These are phyloP conservation scores for Dryobates pubescens DNA, from an alignment of 2,797 vertebrate genomes.

Conservation along the genomic window DNA sequence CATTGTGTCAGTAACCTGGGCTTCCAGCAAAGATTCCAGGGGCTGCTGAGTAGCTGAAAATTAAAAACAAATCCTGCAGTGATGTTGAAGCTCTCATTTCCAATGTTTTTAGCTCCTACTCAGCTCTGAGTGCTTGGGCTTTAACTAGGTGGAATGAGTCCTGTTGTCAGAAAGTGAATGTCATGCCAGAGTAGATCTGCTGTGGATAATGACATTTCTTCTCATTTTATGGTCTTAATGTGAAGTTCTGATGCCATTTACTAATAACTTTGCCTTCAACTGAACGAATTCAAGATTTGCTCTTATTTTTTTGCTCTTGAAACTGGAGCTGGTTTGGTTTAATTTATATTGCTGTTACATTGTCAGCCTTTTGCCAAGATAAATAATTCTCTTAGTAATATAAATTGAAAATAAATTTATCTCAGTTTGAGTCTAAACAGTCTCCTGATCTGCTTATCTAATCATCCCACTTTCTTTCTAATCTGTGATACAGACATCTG, in stretches of 20 bases:
- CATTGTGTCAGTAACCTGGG: not conserved
- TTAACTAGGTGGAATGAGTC: not conserved
- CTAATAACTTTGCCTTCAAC: not conserved
- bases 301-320: not conserved
- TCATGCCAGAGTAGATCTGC: not conserved
- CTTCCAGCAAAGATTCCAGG: not conserved
- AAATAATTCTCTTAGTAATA: not conserved
- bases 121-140: not conserved
- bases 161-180: not conserved
- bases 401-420: not conserved
- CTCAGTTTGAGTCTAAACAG: not conserved
- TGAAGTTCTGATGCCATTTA: not conserved
- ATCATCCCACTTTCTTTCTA: not conserved
- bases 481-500: not conserved
- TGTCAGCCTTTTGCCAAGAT: not conserved
- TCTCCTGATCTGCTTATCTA: slow-evolving; percentile 10
- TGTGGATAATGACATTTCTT: not conserved
- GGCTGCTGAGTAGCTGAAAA: not conserved
- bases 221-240: not conserved
- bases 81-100: not conserved
- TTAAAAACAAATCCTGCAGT: not conserved
- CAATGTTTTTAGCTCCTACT: not conserved
- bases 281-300: not conserved
- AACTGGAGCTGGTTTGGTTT: not conserved
- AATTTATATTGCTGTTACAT: not conserved